These are phyloP conservation scores for Heterohyrax brucei DNA, from an alignment of 2,797 vertebrate genomes.

Conservation along the genomic window DNA sequence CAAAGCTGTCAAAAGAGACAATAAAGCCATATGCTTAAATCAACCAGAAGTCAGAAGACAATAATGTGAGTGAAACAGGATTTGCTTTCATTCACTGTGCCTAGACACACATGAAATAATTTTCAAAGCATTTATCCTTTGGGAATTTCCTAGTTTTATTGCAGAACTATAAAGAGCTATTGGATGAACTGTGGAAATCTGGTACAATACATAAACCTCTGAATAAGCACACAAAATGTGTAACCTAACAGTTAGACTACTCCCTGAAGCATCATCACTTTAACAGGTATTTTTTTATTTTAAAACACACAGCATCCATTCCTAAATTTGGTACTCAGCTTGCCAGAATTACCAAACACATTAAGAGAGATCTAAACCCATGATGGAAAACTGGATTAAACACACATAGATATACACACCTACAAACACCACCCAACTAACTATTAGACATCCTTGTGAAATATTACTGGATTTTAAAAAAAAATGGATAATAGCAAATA, in stretches of 20 bases:
- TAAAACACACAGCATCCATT: neutral
- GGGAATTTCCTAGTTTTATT: constrained; percentile 60
- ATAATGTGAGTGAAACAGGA: neutral
- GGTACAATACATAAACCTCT: neutral
- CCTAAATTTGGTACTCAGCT: neutral
- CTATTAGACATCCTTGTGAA: neutral
- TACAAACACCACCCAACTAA: neutral
- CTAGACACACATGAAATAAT: neutral
- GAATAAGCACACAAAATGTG: neutral
- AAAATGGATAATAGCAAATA: neutral
- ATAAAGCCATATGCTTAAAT: neutral
- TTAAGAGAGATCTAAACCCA: neutral
- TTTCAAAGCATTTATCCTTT: neutral
- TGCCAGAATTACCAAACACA: neutral
- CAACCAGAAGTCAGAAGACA: neutral
- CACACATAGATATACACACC: neutral
- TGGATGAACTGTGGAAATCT: neutral
- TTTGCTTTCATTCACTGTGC: neutral
- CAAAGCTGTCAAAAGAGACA: neutral
- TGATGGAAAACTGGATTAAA: neutral
- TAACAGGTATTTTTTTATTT: neutral
- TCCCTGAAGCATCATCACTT: neutral
- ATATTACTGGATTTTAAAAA: neutral
- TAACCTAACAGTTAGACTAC: neutral
- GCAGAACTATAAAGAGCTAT: neutral